These are phyloP conservation scores for Melinaea marsaeus DNA, from an alignment of 2,888 invertebrate genomes.

Conservation along the genomic window DNA sequence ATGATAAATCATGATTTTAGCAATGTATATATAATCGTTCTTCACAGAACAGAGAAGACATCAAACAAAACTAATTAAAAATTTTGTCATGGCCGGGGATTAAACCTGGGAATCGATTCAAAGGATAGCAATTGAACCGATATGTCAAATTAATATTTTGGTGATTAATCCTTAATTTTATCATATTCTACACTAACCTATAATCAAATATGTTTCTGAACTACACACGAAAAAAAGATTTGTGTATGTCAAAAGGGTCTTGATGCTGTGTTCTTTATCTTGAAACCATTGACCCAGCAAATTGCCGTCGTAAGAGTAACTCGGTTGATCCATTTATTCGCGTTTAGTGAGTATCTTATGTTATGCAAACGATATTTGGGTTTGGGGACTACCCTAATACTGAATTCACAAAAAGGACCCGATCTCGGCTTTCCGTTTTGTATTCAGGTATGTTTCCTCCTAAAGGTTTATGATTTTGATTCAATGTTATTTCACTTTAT, in stretches of 20 bases:
- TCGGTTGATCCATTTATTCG: conserved; percentile 67
- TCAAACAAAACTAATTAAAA: too few relatives aligned
- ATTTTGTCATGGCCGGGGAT: too few relatives aligned
- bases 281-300: conserved; percentile 62
- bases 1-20: too few relatives aligned
- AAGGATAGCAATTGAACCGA: too few relatives aligned
- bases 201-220: conserved; percentile 30
- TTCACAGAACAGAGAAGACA: too few relatives aligned
- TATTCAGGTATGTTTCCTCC: not conserved
- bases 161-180: too few relatives aligned
- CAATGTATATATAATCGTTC: too few relatives aligned
- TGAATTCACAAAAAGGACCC: conserved; percentile 17
- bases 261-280: conserved; percentile 54
- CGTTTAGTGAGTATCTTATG: conserved; percentile 60
- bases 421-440: conserved; percentile 9
- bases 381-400: conserved; percentile 25
- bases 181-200: conserved; percentile 3
- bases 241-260: conserved; percentile 55
- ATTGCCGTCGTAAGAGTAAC: conserved; percentile 60
- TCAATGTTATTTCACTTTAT: not conserved
- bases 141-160: too few relatives aligned
- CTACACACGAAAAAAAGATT: conserved; percentile 44
- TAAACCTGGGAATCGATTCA: too few relatives aligned
- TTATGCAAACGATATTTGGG: conserved; percentile 63
- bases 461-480: not conserved